These are phyloP conservation scores for Cephalotes varians DNA, from an alignment of 2,888 invertebrate species.

Conservation along the genomic window DNA sequence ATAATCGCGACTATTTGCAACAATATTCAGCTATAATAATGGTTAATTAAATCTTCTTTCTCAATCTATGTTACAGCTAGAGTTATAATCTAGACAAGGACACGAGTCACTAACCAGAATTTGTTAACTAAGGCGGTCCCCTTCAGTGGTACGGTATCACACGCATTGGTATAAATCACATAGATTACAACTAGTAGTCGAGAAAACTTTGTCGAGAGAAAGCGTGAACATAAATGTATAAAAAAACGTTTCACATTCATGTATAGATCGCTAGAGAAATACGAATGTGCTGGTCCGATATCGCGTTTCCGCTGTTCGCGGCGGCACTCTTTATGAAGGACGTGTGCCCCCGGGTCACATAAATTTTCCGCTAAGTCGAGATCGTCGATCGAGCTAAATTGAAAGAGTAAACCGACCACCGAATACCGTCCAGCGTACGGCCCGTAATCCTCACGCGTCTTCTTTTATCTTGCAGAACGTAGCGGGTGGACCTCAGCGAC, in stretches of 20 bases:
- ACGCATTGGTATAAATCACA: conserved; percentile 33
- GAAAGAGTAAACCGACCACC: conserved; percentile 41
- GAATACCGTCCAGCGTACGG: conserved; percentile 3
- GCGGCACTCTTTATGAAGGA: conserved; percentile 6
- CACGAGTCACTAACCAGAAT: conserved; percentile 44
- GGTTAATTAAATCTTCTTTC: conserved; percentile 42
- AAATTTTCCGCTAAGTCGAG: conserved; percentile 52
- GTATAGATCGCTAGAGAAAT: conserved; percentile 26
- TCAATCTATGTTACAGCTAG: conserved; percentile 46
- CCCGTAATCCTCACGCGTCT: conserved; percentile 49
- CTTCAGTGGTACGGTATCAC: conserved; percentile 37
- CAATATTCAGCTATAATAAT: conserved; percentile 6
- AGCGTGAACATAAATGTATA: neutral
- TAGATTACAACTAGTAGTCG: conserved; percentile 21
- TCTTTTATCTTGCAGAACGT: conserved; percentile 78
- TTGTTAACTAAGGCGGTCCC: conserved; percentile 47
- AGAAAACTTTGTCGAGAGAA: neutral
- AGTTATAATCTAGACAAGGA: conserved; percentile 51
- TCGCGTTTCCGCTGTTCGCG: conserved; percentile 8
- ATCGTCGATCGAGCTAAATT: conserved; percentile 44
- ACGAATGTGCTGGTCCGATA: neutral
- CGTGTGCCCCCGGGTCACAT: conserved; percentile 20
- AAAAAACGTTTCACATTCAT: neutral
- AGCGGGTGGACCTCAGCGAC: conserved; percentile 79
- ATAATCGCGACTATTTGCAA: conserved; percentile 8